Evolutionary conservation across 2,888 invertebrate genomes (phyloP).

Genomic region (Ferrisia virgata): DNA sequence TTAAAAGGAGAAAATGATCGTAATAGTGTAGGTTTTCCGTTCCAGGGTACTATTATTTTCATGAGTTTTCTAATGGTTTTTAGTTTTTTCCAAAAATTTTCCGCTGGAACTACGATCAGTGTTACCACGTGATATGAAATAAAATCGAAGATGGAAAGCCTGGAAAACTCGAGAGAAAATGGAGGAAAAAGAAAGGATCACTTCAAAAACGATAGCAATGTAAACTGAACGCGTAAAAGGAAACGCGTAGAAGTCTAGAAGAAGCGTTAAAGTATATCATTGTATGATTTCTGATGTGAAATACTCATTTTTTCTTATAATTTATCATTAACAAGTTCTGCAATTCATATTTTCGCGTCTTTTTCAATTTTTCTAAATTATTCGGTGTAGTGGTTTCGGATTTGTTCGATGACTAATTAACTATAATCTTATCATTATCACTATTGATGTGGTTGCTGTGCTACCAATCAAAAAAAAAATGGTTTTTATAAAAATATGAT

Average conservation of each 20-base stretch:
- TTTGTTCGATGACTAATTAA: background rate
- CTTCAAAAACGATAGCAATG: background rate
- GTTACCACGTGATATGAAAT: background rate
- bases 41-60: too few species aligned
- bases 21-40: too few species aligned
- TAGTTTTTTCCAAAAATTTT: background rate
- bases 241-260: background rate
- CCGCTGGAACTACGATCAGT: background rate
- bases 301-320: background rate
- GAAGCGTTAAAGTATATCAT: background rate
- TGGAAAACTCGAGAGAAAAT: constrained; percentile 1
- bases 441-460: background rate
- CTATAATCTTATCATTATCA: background rate
- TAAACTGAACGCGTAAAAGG: background rate
- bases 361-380: background rate
- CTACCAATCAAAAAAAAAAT: background rate
- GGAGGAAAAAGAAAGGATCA: background rate
- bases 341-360: background rate
- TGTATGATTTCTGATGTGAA: background rate
- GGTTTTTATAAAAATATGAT: background rate
- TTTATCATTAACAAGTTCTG: background rate
- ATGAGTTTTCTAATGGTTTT: too few species aligned
- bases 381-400: background rate
- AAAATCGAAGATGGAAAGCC: background rate
- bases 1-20: too few species aligned